Conservation (phyloP, 2,888 invertebrate species). For the Watsonalla cultraria region DNA sequence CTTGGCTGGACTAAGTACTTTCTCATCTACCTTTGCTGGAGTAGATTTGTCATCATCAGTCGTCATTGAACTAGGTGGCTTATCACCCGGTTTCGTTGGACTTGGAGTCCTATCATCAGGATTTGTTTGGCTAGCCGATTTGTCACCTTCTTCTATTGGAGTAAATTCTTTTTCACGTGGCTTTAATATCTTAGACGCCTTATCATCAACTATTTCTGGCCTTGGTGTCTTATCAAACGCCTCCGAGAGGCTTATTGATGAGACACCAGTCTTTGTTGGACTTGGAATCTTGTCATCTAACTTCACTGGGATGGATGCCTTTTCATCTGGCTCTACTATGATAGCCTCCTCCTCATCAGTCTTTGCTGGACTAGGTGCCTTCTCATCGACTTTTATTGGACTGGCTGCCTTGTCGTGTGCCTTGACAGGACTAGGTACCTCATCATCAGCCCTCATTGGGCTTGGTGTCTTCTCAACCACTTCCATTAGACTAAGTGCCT, state of each 20-base stretch:
- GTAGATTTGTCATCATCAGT: too few species aligned
- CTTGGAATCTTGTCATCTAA: not conserved
- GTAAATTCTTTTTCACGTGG: too few species aligned
- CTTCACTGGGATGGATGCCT: not conserved
- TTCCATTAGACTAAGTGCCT: conserved; percentile 2
- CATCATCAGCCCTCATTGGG: not conserved
- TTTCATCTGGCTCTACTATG: too few species aligned
- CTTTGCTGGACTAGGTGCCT: conserved; percentile 4
- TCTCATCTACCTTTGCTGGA: conserved; percentile 7
- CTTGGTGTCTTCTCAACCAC: not conserved
- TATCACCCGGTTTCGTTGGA: too few species aligned
- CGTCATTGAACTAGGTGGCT: too few species aligned
- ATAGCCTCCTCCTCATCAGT: conserved; percentile 2
- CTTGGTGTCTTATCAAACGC: too few species aligned
- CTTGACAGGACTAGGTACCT: not conserved
- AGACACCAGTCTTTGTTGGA: not conserved
- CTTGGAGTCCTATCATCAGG: too few species aligned
- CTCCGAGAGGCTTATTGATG: not conserved
- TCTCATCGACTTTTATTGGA: conserved; percentile 1
- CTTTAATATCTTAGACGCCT: too few species aligned
- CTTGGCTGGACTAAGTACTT: conserved; percentile 20
- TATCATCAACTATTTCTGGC: not conserved
- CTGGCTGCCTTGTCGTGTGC: conserved; percentile 5
- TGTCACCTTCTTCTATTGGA: too few species aligned
- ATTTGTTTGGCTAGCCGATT: too few species aligned